phyloP scores from a whole-genome alignment of 2,797 vertebrate genomes.

The Anguilla obscura region DNA sequence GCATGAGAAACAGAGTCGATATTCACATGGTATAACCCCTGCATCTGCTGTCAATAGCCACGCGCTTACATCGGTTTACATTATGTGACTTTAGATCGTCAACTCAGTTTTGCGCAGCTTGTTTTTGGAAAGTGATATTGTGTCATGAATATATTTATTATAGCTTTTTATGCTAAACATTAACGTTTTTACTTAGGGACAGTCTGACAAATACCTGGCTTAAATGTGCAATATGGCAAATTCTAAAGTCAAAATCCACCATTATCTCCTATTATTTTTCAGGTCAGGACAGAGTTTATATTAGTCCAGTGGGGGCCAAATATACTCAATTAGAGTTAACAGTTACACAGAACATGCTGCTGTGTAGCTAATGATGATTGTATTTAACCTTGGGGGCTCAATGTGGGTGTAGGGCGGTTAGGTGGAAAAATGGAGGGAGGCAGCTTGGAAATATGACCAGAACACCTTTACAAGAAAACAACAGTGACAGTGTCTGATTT shows the following conservation, averaged over 20 bases:
- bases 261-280: no score
- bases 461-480: not conserved
- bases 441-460: not conserved
- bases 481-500: no score
- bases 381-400: no score
- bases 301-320: no score
- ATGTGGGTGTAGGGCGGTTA: not conserved
- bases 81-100: not conserved
- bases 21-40: not conserved
- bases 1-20: slow-evolving; percentile 26
- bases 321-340: no score
- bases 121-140: not conserved
- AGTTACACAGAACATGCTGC: no score
- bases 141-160: not conserved
- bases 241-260: no score
- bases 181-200: no score
- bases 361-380: no score
- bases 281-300: no score
- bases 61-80: not conserved
- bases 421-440: not conserved
- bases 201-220: no score
- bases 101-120: not conserved
- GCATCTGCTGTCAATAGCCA: not conserved
- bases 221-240: no score
- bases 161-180: not conserved